Conservation (phyloP, 1,140 invertebrate genomes). For the Gryllus bimaculatus region DNA sequence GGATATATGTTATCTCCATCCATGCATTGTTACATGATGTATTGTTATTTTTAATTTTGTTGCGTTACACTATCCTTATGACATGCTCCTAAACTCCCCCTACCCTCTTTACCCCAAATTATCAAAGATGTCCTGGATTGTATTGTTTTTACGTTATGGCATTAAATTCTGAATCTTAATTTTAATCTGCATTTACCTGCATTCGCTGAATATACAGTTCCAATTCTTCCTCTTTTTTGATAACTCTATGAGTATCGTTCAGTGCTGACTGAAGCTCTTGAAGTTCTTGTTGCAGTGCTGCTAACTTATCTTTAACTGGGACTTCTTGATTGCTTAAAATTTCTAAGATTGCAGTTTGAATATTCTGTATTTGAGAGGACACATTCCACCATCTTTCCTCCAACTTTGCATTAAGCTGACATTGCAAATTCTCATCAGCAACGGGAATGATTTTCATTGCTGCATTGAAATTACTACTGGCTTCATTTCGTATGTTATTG, state of each 20-base stretch:
- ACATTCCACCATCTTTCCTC: constrained; percentile 65
- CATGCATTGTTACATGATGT: no score
- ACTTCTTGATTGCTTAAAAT: constrained; percentile 59
- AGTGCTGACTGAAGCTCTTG: constrained; percentile 54
- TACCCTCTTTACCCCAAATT: no score
- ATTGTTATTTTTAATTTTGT: no score
- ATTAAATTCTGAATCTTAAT: no score
- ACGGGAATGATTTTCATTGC: constrained; percentile 65
- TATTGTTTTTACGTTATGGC: no score
- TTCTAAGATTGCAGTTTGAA: constrained; percentile 54
- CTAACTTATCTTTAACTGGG: constrained; percentile 58
- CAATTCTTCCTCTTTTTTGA: constrained; percentile 71
- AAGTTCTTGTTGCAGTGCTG: constrained; percentile 60
- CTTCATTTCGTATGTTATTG: constrained; percentile 63
- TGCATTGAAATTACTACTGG: constrained; percentile 60
- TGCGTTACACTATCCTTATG: no score
- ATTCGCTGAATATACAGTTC: constrained; percentile 67
- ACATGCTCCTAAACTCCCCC: no score
- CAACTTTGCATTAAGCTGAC: constrained; percentile 62
- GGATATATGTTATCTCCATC: no score
- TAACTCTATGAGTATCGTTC: constrained; percentile 59
- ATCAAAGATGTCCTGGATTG: no score
- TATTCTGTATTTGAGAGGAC: constrained; percentile 48
- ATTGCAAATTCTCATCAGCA: constrained; percentile 68
- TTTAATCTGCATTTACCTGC: constrained; percentile 34